Base-by-base conservation (phyloP, 2,888 invertebrate species). In the Leucophenga montana region DNA sequence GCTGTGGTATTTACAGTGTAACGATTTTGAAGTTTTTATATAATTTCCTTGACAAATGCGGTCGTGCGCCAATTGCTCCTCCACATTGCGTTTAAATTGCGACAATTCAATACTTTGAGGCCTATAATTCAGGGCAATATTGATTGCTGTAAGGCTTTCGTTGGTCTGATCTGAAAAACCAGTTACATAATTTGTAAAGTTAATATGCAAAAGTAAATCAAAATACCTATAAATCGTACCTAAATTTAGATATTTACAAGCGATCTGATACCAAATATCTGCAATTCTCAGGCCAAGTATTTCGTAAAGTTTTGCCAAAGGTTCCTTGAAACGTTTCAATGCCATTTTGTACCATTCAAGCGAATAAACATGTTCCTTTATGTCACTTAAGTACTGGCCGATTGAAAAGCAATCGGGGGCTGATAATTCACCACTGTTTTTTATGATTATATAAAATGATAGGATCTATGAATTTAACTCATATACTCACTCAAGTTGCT, bases 341-440 rank as follows among this genome's bases (percentile, higher is more conserved):
- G 77, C 74, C 3, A 74, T 14, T 9, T 68, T 22, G 0, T 75
- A 14, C 80, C 80, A 80, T 0, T 66, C 68, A 16, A 18, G 11
- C 1, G 79, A 74, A 18, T 6, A 31, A 0, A 46, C n/a, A 0
- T 54, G 4, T 4, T 74, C n/a, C 0, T 68, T 39, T 5, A 22
- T 22, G 0, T 16, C 8, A 1, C 48, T 16, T 18, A 79, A 44
- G 22, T 75, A 69, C 9, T 27, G 48, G 3, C 67, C 78, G 67
- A 82, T 9, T 8, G 68, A 65, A 9, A 75, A 2, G 39, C 75
- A 80, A 33, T 78, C 80, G 8, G 71, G 57, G 0, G 77, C 56
- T 54, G 53, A 74, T 16, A 82, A 5, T 3, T 33, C 66, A 9
- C 65, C 67, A 27, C 80, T 80, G 14, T 20, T 11, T 50, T 11